Conservation (phyloP, 2,888 invertebrate genomes). For the Conistra vaccinii region DNA sequence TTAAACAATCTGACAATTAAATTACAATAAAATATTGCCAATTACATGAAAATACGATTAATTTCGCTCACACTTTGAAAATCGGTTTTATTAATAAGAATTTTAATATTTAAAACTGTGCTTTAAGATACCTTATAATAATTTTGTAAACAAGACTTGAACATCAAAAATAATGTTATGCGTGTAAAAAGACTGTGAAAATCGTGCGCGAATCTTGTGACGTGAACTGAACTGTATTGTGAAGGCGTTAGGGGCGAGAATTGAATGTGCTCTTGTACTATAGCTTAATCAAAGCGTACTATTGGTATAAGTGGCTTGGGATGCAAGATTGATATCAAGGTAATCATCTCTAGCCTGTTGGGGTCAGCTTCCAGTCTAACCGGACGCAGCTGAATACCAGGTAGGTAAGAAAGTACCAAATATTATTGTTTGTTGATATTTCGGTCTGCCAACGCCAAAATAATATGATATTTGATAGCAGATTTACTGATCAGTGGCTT, state of each 20-base stretch:
- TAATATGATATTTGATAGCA: not conserved
- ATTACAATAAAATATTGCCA: no score
- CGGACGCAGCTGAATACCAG: not conserved
- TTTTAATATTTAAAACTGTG: not conserved
- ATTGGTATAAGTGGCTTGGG: slow-evolving; percentile 6
- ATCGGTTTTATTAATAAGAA: not conserved
- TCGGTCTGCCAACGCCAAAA: not conserved
- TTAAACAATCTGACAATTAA: not conserved
- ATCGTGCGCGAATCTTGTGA: slow-evolving; percentile 15
- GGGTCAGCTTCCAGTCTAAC: not conserved
- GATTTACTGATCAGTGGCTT: not conserved
- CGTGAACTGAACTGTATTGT: slow-evolving; percentile 49
- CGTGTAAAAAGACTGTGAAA: slow-evolving; percentile 33
- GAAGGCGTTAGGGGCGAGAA: slow-evolving; percentile 52
- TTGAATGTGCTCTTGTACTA: slow-evolving; percentile 45
- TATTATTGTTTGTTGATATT: not conserved
- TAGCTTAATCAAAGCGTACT: slow-evolving; percentile 18
- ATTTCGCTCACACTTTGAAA: not conserved
- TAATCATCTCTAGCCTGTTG: not conserved
- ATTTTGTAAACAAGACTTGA: slow-evolving; percentile 8
- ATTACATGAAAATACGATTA: not conserved
- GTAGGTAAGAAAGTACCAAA: not conserved
- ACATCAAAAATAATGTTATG: slow-evolving; percentile 3
- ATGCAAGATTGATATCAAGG: not conserved
- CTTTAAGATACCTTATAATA: not conserved